phyloP scores from a whole-genome alignment of 2,113 vertebrate species.

The Tinamus guttatus region DNA sequence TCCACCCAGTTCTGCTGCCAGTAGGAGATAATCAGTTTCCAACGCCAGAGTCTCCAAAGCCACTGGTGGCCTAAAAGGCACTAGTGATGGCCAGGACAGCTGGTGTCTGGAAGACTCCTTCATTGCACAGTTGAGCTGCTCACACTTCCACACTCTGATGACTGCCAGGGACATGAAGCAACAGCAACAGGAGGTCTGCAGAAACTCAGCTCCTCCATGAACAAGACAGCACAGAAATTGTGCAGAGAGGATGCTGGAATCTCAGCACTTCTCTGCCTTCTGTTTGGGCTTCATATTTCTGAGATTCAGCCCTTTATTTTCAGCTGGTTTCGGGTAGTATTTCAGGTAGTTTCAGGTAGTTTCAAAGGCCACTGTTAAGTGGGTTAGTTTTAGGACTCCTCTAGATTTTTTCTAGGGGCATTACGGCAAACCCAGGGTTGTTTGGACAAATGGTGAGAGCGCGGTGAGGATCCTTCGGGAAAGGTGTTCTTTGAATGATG shows the following conservation, averaged over 20 bases:
- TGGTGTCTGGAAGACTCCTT: not conserved
- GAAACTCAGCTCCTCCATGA: not conserved
- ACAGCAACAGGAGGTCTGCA: rapidly evolving
- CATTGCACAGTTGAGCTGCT: not conserved
- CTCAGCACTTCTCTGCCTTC: not conserved
- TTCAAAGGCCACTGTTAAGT: not conserved
- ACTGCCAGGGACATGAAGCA: not conserved
- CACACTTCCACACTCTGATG: rapidly evolving
- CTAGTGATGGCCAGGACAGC: not conserved
- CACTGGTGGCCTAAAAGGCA: not conserved
- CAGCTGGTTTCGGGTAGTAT: not conserved
- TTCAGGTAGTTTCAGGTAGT: not conserved
- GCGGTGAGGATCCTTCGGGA: not conserved
- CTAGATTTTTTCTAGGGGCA: not conserved
- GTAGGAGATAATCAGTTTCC: not conserved
- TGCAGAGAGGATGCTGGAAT: not conserved
- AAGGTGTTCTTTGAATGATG: not conserved
- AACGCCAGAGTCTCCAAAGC: not conserved
- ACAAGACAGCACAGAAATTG: not conserved
- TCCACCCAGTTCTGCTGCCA: not conserved
- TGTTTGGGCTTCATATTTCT: not conserved
- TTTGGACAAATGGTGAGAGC: not conserved
- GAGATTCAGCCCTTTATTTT: not conserved
- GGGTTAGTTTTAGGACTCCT: not conserved
- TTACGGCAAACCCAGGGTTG: not conserved